These are phyloP conservation scores for Dendrolimus punctatus DNA, from an alignment of 1,140 invertebrate species.

Conservation along the genomic window DNA sequence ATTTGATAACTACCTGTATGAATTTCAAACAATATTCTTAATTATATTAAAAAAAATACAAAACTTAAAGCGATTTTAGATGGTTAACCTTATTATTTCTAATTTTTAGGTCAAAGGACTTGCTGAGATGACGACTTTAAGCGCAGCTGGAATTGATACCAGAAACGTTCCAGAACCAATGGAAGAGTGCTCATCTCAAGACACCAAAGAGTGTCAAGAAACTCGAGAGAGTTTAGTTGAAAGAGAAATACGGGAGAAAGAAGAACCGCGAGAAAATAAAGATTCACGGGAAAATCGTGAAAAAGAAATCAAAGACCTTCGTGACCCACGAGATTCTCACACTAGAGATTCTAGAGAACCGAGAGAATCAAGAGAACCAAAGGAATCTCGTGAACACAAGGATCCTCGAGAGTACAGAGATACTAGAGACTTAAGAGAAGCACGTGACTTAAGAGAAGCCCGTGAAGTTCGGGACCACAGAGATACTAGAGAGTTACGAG, in stretches of 20 bases:
- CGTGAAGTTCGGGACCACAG: conserved; percentile 32
- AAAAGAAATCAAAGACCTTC: conserved; percentile 43
- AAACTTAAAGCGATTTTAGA: neutral
- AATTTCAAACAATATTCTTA: too few relatives aligned
- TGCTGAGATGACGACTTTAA: conserved; percentile 91
- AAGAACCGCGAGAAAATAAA: conserved; percentile 48
- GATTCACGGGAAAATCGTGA: conserved; percentile 38
- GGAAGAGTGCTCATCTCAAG: conserved; percentile 58
- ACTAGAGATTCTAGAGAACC: conserved; percentile 40
- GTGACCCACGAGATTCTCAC: conserved; percentile 30
- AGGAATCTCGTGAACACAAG: conserved; percentile 33
- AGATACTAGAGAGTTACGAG: conserved; percentile 34
- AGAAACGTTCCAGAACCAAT: conserved; percentile 62
- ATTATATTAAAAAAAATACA: too few relatives aligned
- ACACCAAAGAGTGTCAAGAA: conserved; percentile 42
- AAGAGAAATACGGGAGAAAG: conserved; percentile 45
- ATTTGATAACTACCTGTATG: too few relatives aligned
- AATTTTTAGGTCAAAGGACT: conserved; percentile 83
- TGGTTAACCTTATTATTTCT: conserved; percentile 2
- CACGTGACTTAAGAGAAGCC: conserved; percentile 34
- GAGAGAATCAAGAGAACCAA: conserved; percentile 36
- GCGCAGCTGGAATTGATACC: conserved; percentile 69
- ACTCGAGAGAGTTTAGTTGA: conserved; percentile 40
- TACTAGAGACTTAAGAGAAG: conserved; percentile 38
- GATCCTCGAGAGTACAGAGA: conserved; percentile 38